These are phyloP conservation scores for Colostygia pectinataria DNA, from an alignment of 2,888 invertebrate genomes.

Conservation along the genomic window DNA sequence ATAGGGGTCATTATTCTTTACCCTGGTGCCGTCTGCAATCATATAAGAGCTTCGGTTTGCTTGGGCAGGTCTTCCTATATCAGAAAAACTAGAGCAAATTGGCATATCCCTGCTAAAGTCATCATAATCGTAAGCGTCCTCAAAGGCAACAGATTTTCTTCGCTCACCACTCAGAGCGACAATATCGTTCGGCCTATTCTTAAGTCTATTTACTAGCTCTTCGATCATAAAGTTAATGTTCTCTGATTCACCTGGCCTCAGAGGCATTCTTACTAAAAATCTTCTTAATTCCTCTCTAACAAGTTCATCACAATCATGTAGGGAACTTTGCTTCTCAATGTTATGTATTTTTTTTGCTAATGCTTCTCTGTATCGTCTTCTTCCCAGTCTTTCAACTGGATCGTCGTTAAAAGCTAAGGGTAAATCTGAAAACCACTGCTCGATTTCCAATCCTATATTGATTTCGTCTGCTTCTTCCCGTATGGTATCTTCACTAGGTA, in stretches of 20 bases:
- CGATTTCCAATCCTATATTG: conserved; percentile 55
- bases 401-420: conserved; percentile 42
- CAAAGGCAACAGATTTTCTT: conserved; percentile 41
- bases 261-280: conserved; percentile 47
- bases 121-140: conserved; percentile 40
- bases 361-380: conserved; percentile 45
- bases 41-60: conserved; percentile 28
- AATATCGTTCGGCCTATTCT: conserved; percentile 39
- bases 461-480: conserved; percentile 59
- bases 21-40: conserved; percentile 31
- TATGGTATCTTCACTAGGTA: conserved; percentile 51
- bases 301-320: conserved; percentile 34
- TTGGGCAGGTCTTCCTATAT: conserved; percentile 19
- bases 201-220: conserved; percentile 54
- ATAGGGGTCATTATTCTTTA: conserved; percentile 6
- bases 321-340: conserved; percentile 39
- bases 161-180: conserved; percentile 14
- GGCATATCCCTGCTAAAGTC: conserved; percentile 44
- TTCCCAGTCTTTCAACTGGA: conserved; percentile 39
- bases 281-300: conserved; percentile 47
- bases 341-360: conserved; percentile 54
- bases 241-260: conserved; percentile 35
- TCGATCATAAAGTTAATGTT: conserved; percentile 50
- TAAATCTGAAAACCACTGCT: conserved; percentile 61
- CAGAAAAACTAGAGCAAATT: conserved; percentile 41